Conservation (phyloP, 2,113 vertebrate species). For the Heterotis niloticus region DNA sequence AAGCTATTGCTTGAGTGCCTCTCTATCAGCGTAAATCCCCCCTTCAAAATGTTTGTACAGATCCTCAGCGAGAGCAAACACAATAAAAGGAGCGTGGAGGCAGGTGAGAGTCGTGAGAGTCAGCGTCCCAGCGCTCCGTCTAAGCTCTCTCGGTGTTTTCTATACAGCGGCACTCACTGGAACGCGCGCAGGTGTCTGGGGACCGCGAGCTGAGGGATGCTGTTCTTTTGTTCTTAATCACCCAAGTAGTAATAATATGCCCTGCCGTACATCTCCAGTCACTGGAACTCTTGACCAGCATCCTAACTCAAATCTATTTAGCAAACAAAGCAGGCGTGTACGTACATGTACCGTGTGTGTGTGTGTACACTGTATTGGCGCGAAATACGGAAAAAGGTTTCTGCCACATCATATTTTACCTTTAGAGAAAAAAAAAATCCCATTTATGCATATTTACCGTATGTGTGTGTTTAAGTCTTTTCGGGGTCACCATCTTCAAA, state of each 20-base stretch:
- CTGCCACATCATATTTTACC: too few relatives aligned
- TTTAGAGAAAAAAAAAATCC: too few relatives aligned
- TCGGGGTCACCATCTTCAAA: too few relatives aligned
- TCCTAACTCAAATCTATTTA: background rate
- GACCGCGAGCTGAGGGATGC: background rate
- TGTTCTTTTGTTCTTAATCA: background rate
- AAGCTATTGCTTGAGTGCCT: background rate
- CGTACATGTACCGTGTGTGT: too few relatives aligned
- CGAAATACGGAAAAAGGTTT: too few relatives aligned
- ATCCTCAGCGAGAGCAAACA: background rate
- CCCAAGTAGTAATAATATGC: background rate
- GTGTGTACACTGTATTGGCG: too few relatives aligned
- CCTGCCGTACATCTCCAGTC: background rate
- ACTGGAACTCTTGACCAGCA: background rate
- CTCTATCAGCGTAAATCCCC: constrained; percentile 16
- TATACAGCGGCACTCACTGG: background rate
- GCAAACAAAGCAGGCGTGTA: background rate
- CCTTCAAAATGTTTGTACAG: constrained; percentile 20
- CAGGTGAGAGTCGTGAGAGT: background rate
- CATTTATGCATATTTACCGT: too few relatives aligned
- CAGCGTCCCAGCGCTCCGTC: background rate
- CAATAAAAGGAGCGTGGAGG: background rate
- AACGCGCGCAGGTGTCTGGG: background rate
- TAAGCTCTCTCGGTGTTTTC: background rate
- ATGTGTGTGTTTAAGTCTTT: too few relatives aligned